Percentiles rank a stretch among this genome's conserved stretches.
These are phyloP conservation scores for Yponomeuta evonymella DNA, from an alignment of 2,888 invertebrate genomes.

Conservation along the genomic window DNA sequence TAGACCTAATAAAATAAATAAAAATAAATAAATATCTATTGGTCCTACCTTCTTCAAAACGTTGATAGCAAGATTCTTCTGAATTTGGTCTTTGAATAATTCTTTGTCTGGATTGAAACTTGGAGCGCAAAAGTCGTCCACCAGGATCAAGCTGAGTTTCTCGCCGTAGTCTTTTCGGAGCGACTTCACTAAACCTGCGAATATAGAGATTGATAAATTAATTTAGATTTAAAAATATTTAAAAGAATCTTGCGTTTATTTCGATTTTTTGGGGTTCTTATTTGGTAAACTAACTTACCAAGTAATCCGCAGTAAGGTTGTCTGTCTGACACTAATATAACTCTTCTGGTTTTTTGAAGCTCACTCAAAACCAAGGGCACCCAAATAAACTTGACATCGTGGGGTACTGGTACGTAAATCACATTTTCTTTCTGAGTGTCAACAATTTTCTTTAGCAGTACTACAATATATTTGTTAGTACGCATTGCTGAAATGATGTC, in stretches of 20 bases:
- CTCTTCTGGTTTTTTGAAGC: slow-evolving; percentile 34
- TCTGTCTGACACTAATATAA: slow-evolving; percentile 42
- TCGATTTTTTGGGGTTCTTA: too few relatives aligned
- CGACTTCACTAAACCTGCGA: slow-evolving; percentile 81
- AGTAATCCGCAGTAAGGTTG: slow-evolving; percentile 42
- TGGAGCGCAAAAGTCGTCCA: slow-evolving; percentile 63
- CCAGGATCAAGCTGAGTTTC: slow-evolving; percentile 61
- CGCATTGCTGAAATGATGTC: slow-evolving; percentile 38
- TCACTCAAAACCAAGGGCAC: slow-evolving; percentile 35
- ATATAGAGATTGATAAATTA: not conserved
- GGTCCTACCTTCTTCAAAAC: slow-evolving; percentile 55
- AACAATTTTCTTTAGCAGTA: slow-evolving; percentile 35
- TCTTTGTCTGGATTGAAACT: slow-evolving; percentile 61
- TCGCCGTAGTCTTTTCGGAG: slow-evolving; percentile 76
- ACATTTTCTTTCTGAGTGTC: slow-evolving; percentile 24
- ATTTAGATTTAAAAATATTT: not conserved
- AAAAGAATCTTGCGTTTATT: not conserved
- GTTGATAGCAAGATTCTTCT: slow-evolving; percentile 80
- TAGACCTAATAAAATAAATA: too few relatives aligned
- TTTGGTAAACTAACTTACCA: slow-evolving; percentile 29
- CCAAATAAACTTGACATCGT: slow-evolving; percentile 43
- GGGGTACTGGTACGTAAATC: slow-evolving; percentile 35
- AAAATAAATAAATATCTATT: too few relatives aligned
- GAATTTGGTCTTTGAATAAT: slow-evolving; percentile 68
- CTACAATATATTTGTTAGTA: slow-evolving; percentile 34